Percentiles rank a stretch among this genome's conserved stretches.
Conservation (phyloP, 30 jellyfish, hydroid and myxozoan genomes). For the Chrysaora quinquecirrha region DNA sequence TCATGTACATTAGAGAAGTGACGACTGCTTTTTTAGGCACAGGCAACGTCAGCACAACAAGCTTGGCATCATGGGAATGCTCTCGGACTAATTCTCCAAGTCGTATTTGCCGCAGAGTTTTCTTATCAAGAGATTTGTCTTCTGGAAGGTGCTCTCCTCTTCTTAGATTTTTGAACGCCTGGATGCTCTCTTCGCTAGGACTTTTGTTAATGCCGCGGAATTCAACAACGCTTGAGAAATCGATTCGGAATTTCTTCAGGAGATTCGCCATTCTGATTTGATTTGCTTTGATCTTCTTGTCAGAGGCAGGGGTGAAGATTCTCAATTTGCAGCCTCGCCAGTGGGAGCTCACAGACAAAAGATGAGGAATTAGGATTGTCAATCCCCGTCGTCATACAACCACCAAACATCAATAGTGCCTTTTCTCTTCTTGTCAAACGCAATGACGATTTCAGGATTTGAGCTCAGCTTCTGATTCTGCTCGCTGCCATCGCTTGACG, state of each 20-base stretch:
- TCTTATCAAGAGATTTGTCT: conserved; percentile 83
- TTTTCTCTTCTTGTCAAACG: conserved; percentile 74
- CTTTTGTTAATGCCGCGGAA: conserved; percentile 86
- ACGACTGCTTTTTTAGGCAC: conserved; percentile 81
- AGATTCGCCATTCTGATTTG: conserved; percentile 96
- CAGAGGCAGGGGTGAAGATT: conserved; percentile 96
- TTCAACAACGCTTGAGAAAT: conserved; percentile 91
- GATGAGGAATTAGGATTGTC: conserved; percentile 92
- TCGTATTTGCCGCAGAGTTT: conserved; percentile 94
- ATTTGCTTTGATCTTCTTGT: conserved; percentile 91
- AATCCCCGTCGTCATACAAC: conserved; percentile 95
- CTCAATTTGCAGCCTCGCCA: conserved; percentile 94
- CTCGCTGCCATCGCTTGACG: conserved; percentile 48
- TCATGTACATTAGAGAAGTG: conserved; percentile 85
- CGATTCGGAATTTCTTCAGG: conserved; percentile 91
- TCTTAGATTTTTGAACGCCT: conserved; percentile 52
- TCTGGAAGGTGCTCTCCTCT: conserved; percentile 70
- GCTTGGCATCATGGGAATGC: conserved; percentile 91
- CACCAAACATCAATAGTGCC: conserved; percentile 98
- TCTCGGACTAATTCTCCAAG: conserved; percentile 96
- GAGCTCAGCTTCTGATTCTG: conserved; percentile 16
- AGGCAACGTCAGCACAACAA: conserved; percentile 95
- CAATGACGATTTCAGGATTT: conserved; percentile 85
- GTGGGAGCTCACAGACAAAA: conserved; percentile 66
- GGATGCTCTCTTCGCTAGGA: conserved; percentile 80